Base-by-base conservation (phyloP, 2,113 vertebrate species). In the Xyliphius kryptos region DNA sequence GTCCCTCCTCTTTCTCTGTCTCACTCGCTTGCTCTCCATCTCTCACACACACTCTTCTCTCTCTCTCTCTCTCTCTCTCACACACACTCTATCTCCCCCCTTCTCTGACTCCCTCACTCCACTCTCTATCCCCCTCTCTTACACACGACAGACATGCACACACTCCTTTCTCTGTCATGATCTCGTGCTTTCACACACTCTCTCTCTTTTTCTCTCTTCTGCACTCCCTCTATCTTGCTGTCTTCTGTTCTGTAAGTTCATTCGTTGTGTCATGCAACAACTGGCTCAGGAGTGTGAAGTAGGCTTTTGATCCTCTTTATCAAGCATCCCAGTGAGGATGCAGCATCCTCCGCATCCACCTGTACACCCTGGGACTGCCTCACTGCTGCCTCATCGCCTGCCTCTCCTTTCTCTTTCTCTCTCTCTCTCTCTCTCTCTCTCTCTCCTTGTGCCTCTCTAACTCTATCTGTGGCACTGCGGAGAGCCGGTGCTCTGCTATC, bases 61-160 rank as follows among this genome's bases (percentile, higher is more conserved):
- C 56, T 69, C 68, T 69, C 55, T 40, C 70, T 79, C 72, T 68
- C 71, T 67, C 58, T 76, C 70, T 68, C 68, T 69, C 67, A 66
- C 36, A 32, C 61, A 54, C 56, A 40, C 44, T 55, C 70, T 74
- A 63, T 44, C 81, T 80, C 83, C 56, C 69, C 74, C 69, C 71
- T 67, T 69, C 73, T 82, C 85, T 88, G 81, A 85, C 81, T 54
- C 64, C 41, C 60, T 86, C 87, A 83, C 81, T 83, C 57, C 62
- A 56, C 67, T 62, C 88, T 85, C 87, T 86, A 80, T 84, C 81
- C 37, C 48, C 17, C 52, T 55, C 59, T 65, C 60, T 44, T 44
- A 20, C 63, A 20, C 64, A 67, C 48, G 38, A 47, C 46, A 16
- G 14, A 41, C 77, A 41, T 61, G 74, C 52, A 38, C 60, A 60